phyloP scores from a whole-genome alignment of 2,113 vertebrate genomes.

The Smithornis capensis region DNA sequence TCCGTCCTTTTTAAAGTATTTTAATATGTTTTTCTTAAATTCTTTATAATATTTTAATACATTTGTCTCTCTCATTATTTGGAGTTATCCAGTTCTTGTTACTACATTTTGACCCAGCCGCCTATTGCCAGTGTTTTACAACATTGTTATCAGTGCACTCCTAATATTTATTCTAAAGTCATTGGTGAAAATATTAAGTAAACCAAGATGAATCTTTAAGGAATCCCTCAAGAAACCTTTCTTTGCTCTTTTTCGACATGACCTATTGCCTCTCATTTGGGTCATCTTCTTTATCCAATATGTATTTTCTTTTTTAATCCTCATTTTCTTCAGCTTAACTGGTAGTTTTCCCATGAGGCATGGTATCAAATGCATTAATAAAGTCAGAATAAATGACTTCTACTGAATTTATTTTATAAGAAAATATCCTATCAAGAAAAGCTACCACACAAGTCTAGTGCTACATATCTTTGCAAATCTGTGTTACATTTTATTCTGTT shows the following conservation, averaged over 20 bases:
- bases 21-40: background rate
- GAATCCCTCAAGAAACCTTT: background rate
- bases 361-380: background rate
- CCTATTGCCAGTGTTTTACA: background rate
- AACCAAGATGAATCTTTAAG: background rate
- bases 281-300: background rate
- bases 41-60: background rate
- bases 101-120: background rate
- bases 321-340: background rate
- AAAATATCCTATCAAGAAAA: background rate
- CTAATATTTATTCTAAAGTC: background rate
- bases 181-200: background rate
- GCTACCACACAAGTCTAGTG: background rate
- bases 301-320: background rate
- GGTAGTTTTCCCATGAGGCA: background rate
- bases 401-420: background rate
- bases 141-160: background rate
- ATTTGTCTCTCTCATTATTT: background rate
- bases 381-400: background rate
- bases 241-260: background rate
- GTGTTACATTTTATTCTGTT: background rate
- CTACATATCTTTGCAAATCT: background rate
- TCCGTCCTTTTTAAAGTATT: background rate
- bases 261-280: background rate
- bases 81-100: background rate